Conservation (phyloP, 2,888 invertebrate species). For the Drosophila formosana region DNA sequence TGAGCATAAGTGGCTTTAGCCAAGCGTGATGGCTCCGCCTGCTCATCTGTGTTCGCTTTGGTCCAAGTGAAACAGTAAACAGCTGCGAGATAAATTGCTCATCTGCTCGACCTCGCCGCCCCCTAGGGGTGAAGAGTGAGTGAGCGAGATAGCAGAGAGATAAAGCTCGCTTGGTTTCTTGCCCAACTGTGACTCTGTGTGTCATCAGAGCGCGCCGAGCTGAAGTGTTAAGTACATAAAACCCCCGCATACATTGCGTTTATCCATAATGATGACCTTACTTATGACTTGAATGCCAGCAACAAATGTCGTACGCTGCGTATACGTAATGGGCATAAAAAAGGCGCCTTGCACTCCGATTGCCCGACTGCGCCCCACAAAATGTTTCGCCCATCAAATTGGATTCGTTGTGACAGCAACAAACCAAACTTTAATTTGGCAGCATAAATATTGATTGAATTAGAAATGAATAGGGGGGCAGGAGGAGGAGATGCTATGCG, state of each 20-base stretch:
- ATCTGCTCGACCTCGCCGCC: constrained; percentile 73
- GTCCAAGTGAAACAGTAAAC: constrained; percentile 76
- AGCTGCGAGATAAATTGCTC: constrained; percentile 81
- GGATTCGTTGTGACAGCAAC: constrained; percentile 35
- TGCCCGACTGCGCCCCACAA: background rate
- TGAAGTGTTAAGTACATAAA: constrained; percentile 81
- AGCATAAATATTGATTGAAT: background rate
- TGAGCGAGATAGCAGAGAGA: background rate
- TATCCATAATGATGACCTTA: constrained; percentile 81
- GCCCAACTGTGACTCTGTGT: constrained; percentile 57
- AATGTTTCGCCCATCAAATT: constrained; percentile 29
- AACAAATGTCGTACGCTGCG: constrained; percentile 47
- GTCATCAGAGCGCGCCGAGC: constrained; percentile 61
- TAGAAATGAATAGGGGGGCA: background rate
- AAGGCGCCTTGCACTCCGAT: constrained; percentile 6
- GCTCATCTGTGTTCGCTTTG: constrained; percentile 13
- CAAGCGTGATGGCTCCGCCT: constrained; percentile 56
- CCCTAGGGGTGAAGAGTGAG: constrained; percentile 2
- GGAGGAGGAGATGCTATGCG: background rate
- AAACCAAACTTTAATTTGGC: constrained; percentile 28
- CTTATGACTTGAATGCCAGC: constrained; percentile 67
- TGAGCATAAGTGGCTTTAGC: constrained; percentile 78
- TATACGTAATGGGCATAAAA: constrained; percentile 63
- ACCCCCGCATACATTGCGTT: constrained; percentile 70
- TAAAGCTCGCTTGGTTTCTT: constrained; percentile 33